Evolutionary conservation across 2,888 invertebrate species (phyloP), one percentile per base, ranked within the genome.

Genomic region (Habrosyne pyritoides): DNA sequence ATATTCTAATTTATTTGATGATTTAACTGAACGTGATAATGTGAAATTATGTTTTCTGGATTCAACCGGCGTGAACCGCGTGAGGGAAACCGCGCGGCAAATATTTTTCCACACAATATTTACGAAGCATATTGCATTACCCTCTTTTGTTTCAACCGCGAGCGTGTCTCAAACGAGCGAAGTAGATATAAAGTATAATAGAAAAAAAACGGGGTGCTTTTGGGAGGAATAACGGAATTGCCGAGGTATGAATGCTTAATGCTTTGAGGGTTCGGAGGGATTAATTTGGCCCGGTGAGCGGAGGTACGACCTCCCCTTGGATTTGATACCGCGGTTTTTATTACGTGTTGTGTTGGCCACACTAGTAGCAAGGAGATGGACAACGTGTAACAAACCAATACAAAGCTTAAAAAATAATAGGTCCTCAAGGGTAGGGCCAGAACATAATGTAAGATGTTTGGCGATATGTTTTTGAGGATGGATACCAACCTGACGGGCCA

Each of bases 181-280:
- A 56, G 54, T 51, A 51, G 53, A 42, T 58, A 61, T 64, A 72
- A 69, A 75, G 70, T 70, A 69, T 66, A 72, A 74, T 66, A 66
- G 70, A 64, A 73, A 77, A 73, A 77, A 69, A 79, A 75, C 74
- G 71, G 64, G 69, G 61, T 62, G 65, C 76, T 69, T 81, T 81
- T 77, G 75, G 73, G 79, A 77, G 79, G 75, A 84, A 84, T 85
- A 87, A 86, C 79, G 75, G 73, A 87, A 87, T 87, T 84, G 84
- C 77, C 73, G 75, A 79, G 75, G 83, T 83, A 87, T 88, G 88
- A 87, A 88, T 89, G 86, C 82, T 86, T 88, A 87, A 89, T 87
- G 86, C 78, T 67, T 60, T 66, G 69, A 77, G 79, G 82, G 81
- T 71, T 73, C 64, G 63, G 64, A 67, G 76, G 82, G 83, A 86